Percentiles rank a stretch among this genome's conserved stretches.
Conservation (phyloP, 2,888 invertebrate genomes). For the Gymnosoma rotundatum region DNA sequence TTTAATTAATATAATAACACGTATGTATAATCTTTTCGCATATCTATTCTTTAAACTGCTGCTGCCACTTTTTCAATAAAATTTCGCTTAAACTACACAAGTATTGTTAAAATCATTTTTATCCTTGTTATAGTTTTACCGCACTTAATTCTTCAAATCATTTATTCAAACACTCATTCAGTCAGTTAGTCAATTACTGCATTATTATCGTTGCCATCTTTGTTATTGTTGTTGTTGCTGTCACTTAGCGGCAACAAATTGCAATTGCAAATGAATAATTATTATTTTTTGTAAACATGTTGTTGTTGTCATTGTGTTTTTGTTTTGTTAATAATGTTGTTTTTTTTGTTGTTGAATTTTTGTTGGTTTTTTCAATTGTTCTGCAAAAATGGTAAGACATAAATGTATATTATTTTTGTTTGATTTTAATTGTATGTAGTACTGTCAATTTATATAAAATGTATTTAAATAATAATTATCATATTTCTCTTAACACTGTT, state of each 20-base stretch:
- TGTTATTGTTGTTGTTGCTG: slow-evolving; percentile 55
- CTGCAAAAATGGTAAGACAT: slow-evolving; percentile 66
- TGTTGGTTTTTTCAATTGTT: slow-evolving; percentile 61
- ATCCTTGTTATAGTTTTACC: slow-evolving; percentile 44
- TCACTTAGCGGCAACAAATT: slow-evolving; percentile 61
- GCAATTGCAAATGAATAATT: slow-evolving; percentile 61
- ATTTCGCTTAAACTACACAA: not conserved
- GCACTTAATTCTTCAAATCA: slow-evolving; percentile 37
- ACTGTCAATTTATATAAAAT: not conserved
- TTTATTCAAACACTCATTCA: slow-evolving; percentile 45
- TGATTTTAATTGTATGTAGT: slow-evolving; percentile 27
- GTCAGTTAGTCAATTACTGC: slow-evolving; percentile 46
- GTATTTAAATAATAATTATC: not conserved
- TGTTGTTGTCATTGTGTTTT: slow-evolving; percentile 72
- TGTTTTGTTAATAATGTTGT: slow-evolving; percentile 45
- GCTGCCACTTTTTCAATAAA: not conserved
- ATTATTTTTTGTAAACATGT: slow-evolving; percentile 47
- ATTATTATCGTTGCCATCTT: slow-evolving; percentile 63
- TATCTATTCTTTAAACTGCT: slow-evolving; percentile 25
- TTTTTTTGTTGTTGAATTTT: slow-evolving; percentile 62
- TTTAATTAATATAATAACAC: not conserved
- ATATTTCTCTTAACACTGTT: not conserved
- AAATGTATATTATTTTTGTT: slow-evolving; percentile 14
- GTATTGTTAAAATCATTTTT: slow-evolving; percentile 31
- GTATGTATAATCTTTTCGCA: not conserved